Evolutionary conservation across 2,113 vertebrate species (phyloP), one percentile per base, ranked within the genome.

Genomic region (Philantomba maxwellii): DNA sequence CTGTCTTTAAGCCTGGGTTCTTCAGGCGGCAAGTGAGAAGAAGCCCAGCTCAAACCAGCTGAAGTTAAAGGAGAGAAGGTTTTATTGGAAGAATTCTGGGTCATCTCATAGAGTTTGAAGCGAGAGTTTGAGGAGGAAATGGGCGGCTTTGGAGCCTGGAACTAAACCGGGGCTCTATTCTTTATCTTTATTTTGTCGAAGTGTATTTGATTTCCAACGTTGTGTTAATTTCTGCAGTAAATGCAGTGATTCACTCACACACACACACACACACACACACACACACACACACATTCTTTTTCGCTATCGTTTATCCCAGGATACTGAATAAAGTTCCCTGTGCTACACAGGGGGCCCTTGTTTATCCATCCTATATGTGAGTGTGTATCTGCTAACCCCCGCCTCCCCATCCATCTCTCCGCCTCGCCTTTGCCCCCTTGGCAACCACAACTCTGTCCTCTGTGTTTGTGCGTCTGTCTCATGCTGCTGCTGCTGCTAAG

Each of bases 11-110:
- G 36, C 91, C 75, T 85, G 30, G 36, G 91, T 91, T 93, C 23
- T 89, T 96, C 53, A 88, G 23, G 73, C 51, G 17, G 45, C 6
- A 28, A 64, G 30, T 45, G 53, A 93, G 43, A 85, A 43, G 28
- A 64, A 88, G 64, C 19, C n/a, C 15, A 70, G 26, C 6, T 94
- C 28, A 70, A 73, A 96, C 70, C 25, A 94, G 43, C 11, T 87
- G 85, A 47, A 17, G 11, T 96, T 93, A 84, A 81, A 60, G 51
- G n/a, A 78, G 23, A 66, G 64, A 87, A 19, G 16, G 2, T 7
- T 93, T 87, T 81, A 17, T 39, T 81, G 60, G 47, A 81, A 90
- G 45, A 51, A 33, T 90, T 39, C 43, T 78, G 16, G 14, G 33
- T 87, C 39, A 43, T 25, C 12, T 89, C 28, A 75, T 7, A 82